Percentiles rank a stretch among this genome's conserved stretches.
These are phyloP conservation scores for Cyrtorhinus lividipennis DNA, from an alignment of 1,140 invertebrate species.

Conservation along the genomic window DNA sequence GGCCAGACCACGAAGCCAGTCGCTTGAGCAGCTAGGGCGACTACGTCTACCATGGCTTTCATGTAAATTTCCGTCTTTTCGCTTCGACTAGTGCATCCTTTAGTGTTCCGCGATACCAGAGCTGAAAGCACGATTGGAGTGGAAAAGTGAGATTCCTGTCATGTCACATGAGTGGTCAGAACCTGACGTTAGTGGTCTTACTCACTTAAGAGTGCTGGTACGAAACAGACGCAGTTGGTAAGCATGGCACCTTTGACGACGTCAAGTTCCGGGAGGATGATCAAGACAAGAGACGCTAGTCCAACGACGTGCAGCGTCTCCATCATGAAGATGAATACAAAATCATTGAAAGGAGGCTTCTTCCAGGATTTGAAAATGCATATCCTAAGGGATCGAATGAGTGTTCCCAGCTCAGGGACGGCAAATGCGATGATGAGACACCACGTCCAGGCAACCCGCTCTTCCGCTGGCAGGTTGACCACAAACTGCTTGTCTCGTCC, in stretches of 20 bases:
- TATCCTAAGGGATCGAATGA: conserved; percentile 69
- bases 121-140: conserved; percentile 35
- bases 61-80: conserved; percentile 47
- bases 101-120: conserved; percentile 59
- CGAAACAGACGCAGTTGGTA: conserved; percentile 81
- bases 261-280: conserved; percentile 77
- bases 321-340: conserved; percentile 49
- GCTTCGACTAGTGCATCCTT: conserved; percentile 32
- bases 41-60: conserved; percentile 66
- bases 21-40: conserved; percentile 67
- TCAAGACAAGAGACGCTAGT: conserved; percentile 66
- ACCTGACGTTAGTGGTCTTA: background rate
- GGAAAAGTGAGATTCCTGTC: background rate
- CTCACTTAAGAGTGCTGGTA: conserved; percentile 62
- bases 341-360: conserved; percentile 26
- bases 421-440: conserved; percentile 73
- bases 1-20: conserved; percentile 85
- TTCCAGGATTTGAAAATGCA: conserved; percentile 63
- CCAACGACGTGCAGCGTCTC: conserved; percentile 80
- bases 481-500: conserved; percentile 69
- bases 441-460: conserved; percentile 86
- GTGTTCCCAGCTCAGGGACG: conserved; percentile 71
- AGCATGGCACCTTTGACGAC: conserved; percentile 85
- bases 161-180: background rate
- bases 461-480: conserved; percentile 58